A percentile compares a stretch with the other conserved stretches of the same genome.
Evolutionary conservation across 2,113 vertebrate genomes (phyloP).

Genomic region (Himantopus leucocephalus): DNA sequence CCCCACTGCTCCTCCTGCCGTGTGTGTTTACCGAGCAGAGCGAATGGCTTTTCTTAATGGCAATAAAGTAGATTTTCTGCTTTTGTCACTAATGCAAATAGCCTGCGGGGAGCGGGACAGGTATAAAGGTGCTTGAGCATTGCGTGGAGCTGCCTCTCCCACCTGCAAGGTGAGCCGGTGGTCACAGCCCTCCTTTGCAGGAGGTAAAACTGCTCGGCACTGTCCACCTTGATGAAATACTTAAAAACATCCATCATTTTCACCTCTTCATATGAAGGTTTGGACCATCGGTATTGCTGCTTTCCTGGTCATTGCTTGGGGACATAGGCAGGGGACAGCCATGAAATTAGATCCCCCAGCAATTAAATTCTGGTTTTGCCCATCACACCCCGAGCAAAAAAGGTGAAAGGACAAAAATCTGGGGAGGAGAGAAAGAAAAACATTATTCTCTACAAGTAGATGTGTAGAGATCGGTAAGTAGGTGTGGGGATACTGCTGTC

Average conservation of each 20-base stretch:
- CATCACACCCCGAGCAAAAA: not conserved
- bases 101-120: not conserved
- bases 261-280: not conserved
- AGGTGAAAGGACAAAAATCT: not conserved
- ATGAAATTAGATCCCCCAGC: not conserved
- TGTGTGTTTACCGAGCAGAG: not conserved
- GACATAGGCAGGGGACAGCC: not conserved
- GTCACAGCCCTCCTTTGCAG: not conserved
- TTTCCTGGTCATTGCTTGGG: not conserved
- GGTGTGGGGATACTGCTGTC: not conserved
- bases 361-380: not conserved
- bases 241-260: not conserved
- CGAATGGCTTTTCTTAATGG: not conserved
- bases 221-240: not conserved
- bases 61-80: not conserved
- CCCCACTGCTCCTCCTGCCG: accelerated
- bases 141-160: not conserved
- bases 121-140: not conserved
- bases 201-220: not conserved
- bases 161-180: not conserved
- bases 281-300: not conserved
- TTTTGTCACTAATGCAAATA: not conserved
- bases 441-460: not conserved
- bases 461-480: not conserved
- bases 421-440: not conserved